These are phyloP conservation scores for Sciurus carolinensis DNA, from an alignment of 2,797 vertebrate species.

Conservation along the genomic window DNA sequence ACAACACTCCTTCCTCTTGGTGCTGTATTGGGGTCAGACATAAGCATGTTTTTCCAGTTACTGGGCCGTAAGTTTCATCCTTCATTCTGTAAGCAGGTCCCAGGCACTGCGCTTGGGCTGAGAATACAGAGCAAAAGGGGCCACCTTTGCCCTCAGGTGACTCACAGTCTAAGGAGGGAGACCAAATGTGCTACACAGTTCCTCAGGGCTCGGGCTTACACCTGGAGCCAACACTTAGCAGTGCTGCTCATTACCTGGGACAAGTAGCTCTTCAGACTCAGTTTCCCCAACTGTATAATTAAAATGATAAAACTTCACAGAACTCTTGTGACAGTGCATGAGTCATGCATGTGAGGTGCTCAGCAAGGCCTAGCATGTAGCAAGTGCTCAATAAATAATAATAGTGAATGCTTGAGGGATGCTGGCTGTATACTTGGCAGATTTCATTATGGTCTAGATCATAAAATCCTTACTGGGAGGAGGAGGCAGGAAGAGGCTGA, in stretches of 20 bases:
- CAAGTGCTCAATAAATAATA: background rate
- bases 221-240: background rate
- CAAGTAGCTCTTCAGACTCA: background rate
- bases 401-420: background rate
- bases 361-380: background rate
- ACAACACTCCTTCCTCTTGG: background rate
- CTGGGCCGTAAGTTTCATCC: accelerated
- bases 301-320: background rate
- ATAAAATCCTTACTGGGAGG: accelerated
- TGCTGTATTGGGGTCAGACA: background rate
- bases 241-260: background rate
- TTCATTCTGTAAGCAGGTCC: background rate
- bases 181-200: accelerated
- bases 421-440: background rate
- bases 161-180: background rate
- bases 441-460: accelerated
- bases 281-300: background rate
- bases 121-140: background rate
- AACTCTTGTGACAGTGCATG: accelerated
- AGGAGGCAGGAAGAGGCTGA: background rate
- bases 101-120: background rate
- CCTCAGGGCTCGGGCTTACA: background rate
- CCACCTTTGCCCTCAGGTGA: background rate
- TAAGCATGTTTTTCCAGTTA: background rate
- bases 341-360: no score